These are phyloP conservation scores for Dicycla oo DNA, from an alignment of 2,888 invertebrate species.

Conservation along the genomic window DNA sequence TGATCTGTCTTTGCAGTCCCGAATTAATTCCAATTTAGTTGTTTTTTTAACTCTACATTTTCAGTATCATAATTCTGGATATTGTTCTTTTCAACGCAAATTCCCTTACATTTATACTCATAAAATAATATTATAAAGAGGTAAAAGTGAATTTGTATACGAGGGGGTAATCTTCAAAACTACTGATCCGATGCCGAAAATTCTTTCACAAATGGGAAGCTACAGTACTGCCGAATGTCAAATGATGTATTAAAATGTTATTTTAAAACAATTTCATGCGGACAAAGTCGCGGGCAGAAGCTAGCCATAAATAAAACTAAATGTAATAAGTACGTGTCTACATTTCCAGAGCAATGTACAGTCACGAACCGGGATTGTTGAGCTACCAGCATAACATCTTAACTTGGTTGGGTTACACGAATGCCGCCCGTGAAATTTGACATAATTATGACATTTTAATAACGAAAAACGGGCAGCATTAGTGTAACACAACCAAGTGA, in stretches of 20 bases:
- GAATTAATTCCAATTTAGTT: background rate
- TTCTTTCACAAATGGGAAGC: background rate
- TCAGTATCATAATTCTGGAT: background rate
- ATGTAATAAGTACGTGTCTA: background rate
- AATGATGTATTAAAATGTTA: background rate
- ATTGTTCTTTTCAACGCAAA: background rate
- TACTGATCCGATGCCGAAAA: background rate
- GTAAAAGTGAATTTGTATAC: background rate
- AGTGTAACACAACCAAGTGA: no score
- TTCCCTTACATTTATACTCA: background rate
- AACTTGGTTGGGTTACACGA: no score
- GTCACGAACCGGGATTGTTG: no score
- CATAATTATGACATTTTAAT: no score
- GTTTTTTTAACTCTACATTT: background rate
- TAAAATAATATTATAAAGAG: background rate
- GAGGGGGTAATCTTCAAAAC: background rate
- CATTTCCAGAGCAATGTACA: background rate
- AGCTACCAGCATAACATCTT: no score
- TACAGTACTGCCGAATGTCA: background rate
- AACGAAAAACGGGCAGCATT: no score
- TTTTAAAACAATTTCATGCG: background rate
- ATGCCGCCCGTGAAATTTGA: no score
- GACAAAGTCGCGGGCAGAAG: background rate
- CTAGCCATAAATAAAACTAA: no score
- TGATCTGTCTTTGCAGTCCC: slow-evolving; percentile 7